Evolutionary conservation across 2,888 invertebrate genomes (phyloP), one percentile per base, ranked within the genome.

Genomic region (Apeira syringaria): DNA sequence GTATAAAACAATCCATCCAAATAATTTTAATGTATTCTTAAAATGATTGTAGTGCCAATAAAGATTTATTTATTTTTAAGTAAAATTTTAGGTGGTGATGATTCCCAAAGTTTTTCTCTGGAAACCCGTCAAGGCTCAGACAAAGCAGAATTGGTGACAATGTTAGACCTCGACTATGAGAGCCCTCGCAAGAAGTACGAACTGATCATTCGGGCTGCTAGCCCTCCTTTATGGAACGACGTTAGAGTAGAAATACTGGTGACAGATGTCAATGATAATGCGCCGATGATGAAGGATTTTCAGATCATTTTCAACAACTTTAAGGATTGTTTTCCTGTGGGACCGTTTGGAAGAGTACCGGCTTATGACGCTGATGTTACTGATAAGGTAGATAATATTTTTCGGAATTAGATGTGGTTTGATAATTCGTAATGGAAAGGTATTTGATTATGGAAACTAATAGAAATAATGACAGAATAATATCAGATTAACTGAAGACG

Each of bases 341-440:
- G 96, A 0, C 93, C 96, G 0, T 96, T 99, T 63, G 98, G 98
- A 0, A 92, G 93, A 41, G 95, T 99, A 18, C 99, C 99, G 0
- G 99, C 98, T 0, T 94, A 93, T 66, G 99, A 99, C 80, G 98
- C 98, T 6, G 99, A 99, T 84, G 97, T 98, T 15, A 95, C 96
- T 3, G 98, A 98, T 72, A 94, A 92, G 73, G 88, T 93, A 15
- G 15, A 15, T 15, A 15, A 15, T 15, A 15, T 15, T 15, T 3
- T 15, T 3, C 15, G 15, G 15, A 15, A 15, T 15, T 15, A 15
- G 15, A 15, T 15, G n/a, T n/a, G n/a, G n/a, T n/a, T n/a, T n/a
- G n/a, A n/a, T n/a, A n/a, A n/a, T n/a, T n/a, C n/a, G n/a, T n/a
- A n/a, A n/a, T n/a, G n/a, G n/a, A n/a, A n/a, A n/a, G n/a, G n/a